Base-by-base conservation (phyloP, 2,113 vertebrate species). In the Petrocephalus zakoni region DNA sequence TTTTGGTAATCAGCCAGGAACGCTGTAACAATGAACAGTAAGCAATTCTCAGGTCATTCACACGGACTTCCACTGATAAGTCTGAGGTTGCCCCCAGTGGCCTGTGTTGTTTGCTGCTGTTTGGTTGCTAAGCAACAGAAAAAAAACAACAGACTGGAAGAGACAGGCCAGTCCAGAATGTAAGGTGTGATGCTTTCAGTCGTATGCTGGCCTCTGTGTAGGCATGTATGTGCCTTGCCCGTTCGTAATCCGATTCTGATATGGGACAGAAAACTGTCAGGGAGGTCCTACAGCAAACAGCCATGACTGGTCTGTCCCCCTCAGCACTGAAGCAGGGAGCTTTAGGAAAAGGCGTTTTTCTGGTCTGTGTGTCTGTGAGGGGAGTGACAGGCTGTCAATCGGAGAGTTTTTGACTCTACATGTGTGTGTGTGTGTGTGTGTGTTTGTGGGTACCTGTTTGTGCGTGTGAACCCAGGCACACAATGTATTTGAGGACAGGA, bases 401-500 rank as follows among this genome's bases (percentile, higher is more conserved):
- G 22, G 85, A 15, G 53, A 56, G 53, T 25, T 52, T 37, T 22
- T 87, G 87, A 89, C 88, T 47, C 19, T 83, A 87, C 51, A 49
- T 86, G 55, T 89, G 90, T 46, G 56, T 89, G n/a, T 56, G 87
- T 90, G 75, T 87, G 52, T 81, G 25, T 51, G 37, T 82, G 46
- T 87, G 72, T 91, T 4, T 47, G 51, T 19, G 84, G 29, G 47
- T 68, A 90, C 49, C 51, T 83, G 85, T 53, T 34, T 68, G 82
- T 25, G 25, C n/a, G 84, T 58, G 75, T 78, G 46, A 53, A 10
- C 34, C 7, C 17, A 34, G 51, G 21, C 51, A 13, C 1, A 21
- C 58, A 55, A 85, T 91, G 92, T 92, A 90, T 52, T 68, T 88
- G 90, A 93, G 92, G 88, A 93, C 92, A 92, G 91, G 84, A 88